Evolutionary conservation across 2,888 invertebrate genomes (phyloP), one percentile per base, ranked within the genome.

Genomic region (Leptopilina drosophilae): DNA sequence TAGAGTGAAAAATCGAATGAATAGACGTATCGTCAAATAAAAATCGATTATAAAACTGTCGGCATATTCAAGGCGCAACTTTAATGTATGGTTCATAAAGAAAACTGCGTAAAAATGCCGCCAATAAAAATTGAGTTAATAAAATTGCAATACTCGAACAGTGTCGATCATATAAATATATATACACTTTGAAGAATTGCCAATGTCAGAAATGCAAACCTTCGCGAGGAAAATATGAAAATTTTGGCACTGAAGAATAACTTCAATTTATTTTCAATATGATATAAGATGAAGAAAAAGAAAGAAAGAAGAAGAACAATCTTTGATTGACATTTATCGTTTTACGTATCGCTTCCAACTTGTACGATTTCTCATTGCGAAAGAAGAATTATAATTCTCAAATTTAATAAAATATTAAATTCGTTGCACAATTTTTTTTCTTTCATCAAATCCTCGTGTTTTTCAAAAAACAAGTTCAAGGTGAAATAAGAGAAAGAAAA

Each of bases 241-340:
- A n/a, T 3, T 46, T 73, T 56, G 56, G 53, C 53, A 53, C 56
- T n/a, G 56, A 56, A 73, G 56, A 73, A 33, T 49, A 14, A 56
- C 53, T 8, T 42, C 26, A 33, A 73, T 73, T 73, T 53, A 73
- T 73, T 73, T 73, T 56, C 26, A 11, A 49, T 49, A 33, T 73
- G 73, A 73, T 73, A 73, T 73, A 73, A 73, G 73, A 69, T 26
- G 26, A 49, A 49, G 42, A 42, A 42, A 7, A 42, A 42, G 20
- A 20, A 20, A 20, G 20, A 20, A 69, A 53, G 26, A 49, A 49
- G 42, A 42, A 42, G 42, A 42, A 42, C 42, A 49, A 49, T 73
- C n/a, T 56, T 56, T 73, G 73, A 73, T 73, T 73, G 73, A 73
- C 73, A 26, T n/a, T 73, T 73, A 73, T 73, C 26, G 53, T 73